Conservation (phyloP, 2,113 vertebrate genomes). For the Peromyscus maniculatus region DNA sequence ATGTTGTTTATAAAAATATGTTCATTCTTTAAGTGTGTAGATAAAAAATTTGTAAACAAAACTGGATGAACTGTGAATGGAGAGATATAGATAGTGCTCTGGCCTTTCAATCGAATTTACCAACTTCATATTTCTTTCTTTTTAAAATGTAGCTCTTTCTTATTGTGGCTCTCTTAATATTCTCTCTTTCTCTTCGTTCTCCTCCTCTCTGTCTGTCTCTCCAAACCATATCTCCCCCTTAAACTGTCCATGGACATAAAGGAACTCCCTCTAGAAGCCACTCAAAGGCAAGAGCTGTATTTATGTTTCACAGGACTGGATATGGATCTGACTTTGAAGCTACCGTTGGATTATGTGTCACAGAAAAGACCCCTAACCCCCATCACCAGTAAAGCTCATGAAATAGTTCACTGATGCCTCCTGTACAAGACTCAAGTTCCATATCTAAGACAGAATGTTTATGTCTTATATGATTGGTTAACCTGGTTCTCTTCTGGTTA, state of each 20-base stretch:
- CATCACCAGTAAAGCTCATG: background rate
- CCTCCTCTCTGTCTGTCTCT: background rate
- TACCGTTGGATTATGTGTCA: background rate
- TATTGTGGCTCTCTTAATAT: background rate
- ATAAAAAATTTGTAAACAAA: conserved; percentile 5
- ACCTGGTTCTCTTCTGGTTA: background rate
- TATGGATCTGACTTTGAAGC: conserved; percentile 49
- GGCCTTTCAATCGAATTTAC: conserved; percentile 25
- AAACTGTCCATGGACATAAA: background rate
- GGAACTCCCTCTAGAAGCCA: conserved; percentile 54
- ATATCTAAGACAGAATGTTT: conserved; percentile 47
- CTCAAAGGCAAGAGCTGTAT: conserved; percentile 9
- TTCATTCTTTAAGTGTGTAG: background rate
- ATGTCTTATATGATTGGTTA: background rate
- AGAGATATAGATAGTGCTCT: background rate
- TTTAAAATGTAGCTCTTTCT: background rate
- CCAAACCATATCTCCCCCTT: background rate
- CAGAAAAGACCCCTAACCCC: conserved; percentile 23
- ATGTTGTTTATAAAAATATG: background rate
- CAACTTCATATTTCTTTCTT: conserved; percentile 5
- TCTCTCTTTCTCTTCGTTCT: background rate
- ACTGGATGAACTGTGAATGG: background rate
- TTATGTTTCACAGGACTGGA: conserved; percentile 45
- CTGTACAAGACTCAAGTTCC: conserved; percentile 53
- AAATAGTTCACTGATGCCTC: background rate